Percentiles rank a stretch among this genome's conserved stretches.
These are phyloP conservation scores for Chionomys nivalis DNA, from an alignment of 2,113 vertebrate species.

Conservation along the genomic window DNA sequence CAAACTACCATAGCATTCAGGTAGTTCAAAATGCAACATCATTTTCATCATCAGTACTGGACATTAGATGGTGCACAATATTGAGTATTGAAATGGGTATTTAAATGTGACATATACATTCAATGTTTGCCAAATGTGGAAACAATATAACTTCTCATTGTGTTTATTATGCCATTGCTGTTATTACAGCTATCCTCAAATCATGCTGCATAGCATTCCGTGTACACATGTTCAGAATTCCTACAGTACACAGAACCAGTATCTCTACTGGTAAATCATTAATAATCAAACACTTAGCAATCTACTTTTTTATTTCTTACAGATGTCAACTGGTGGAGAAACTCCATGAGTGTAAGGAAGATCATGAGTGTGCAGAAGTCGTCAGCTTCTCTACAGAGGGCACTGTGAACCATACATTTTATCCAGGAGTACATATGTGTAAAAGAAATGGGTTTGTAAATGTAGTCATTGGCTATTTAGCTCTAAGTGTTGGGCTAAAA, in stretches of 20 bases:
- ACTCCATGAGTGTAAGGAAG: background rate
- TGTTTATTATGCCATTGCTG: background rate
- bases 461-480: background rate
- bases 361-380: background rate
- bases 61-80: background rate
- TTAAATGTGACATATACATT: background rate
- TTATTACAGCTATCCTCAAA: background rate
- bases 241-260: background rate
- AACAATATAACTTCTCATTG: background rate
- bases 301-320: background rate
- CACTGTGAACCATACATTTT: background rate
- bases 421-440: background rate
- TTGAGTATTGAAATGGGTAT: background rate
- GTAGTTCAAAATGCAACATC: background rate
- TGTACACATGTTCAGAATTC: background rate
- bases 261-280: background rate
- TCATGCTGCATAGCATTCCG: background rate
- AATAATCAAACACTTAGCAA: background rate
- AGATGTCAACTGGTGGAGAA: slow-evolving; percentile 1
- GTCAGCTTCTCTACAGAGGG: background rate
- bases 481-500: background rate
- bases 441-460: background rate
- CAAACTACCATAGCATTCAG: background rate
- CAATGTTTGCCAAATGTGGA: background rate
- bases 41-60: background rate